These are phyloP conservation scores for Platyura marginata DNA, from an alignment of 1,140 invertebrate species.

Conservation along the genomic window DNA sequence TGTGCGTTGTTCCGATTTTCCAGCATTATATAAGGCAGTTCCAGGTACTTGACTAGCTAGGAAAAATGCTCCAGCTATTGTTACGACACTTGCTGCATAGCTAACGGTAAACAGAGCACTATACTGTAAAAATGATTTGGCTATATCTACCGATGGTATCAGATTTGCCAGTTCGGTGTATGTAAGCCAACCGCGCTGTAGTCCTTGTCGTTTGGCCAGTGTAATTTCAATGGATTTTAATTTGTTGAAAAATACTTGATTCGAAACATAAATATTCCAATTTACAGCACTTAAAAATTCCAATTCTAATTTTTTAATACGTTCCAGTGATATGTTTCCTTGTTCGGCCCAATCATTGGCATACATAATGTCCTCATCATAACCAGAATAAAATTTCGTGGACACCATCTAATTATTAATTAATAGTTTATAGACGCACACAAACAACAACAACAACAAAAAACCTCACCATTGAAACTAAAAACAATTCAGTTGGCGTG, in stretches of 20 bases:
- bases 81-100: constrained; percentile 51
- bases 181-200: constrained; percentile 61
- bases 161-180: constrained; percentile 61
- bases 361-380: constrained; percentile 75
- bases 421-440: constrained; percentile 4
- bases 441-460: too few species aligned
- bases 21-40: constrained; percentile 7
- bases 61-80: constrained; percentile 47
- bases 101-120: constrained; percentile 44
- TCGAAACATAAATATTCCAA: constrained; percentile 63
- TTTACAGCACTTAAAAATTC: constrained; percentile 2
- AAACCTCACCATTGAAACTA: constrained; percentile 67
- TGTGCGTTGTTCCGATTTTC: too few species aligned
- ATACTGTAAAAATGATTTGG: constrained; percentile 36
- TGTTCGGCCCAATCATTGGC: constrained; percentile 77
- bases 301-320: constrained; percentile 54
- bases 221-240: constrained; percentile 45
- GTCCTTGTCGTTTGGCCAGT: constrained; percentile 50
- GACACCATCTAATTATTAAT: constrained; percentile 74
- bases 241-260: constrained; percentile 48
- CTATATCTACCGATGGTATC: constrained; percentile 30
- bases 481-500: constrained; percentile 74
- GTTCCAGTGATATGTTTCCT: constrained; percentile 46
- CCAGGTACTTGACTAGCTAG: constrained; percentile 38
- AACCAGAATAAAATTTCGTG: constrained; percentile 84